Evolutionary conservation across 2,888 invertebrate species (phyloP).

Genomic region (Lasioglossum zephyrum): DNA sequence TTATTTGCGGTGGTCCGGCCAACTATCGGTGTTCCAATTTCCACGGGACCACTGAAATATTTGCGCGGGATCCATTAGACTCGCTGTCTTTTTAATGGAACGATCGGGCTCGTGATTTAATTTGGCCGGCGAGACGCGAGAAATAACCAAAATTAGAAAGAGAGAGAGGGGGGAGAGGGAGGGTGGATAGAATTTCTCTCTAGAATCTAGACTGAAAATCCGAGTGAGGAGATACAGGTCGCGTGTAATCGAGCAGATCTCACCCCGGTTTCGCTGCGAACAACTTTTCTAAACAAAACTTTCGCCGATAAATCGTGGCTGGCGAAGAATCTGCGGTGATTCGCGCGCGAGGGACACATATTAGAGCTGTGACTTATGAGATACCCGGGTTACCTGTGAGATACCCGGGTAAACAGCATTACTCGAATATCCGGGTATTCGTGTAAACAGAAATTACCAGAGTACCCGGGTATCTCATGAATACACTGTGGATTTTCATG

Average conservation of each 20-base stretch:
- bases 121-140: neutral
- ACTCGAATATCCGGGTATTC: no score
- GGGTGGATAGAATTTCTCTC: neutral
- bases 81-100: conserved; percentile 16
- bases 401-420: no score
- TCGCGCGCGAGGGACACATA: neutral
- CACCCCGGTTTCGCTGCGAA: neutral
- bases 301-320: neutral
- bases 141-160: neutral
- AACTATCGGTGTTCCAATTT: neutral
- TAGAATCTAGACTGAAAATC: neutral
- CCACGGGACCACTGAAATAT: neutral
- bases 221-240: neutral
- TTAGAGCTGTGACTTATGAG: no score
- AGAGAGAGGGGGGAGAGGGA: neutral
- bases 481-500: no score
- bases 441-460: no score
- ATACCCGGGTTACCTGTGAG: no score
- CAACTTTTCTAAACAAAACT: neutral
- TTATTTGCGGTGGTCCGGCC: neutral
- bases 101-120: neutral
- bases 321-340: neutral
- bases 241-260: neutral
- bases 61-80: conserved; percentile 21
- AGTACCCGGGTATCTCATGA: no score